Evolutionary conservation across 2,888 invertebrate species (phyloP).

Genomic region (Aporophyla lueneburgensis): DNA sequence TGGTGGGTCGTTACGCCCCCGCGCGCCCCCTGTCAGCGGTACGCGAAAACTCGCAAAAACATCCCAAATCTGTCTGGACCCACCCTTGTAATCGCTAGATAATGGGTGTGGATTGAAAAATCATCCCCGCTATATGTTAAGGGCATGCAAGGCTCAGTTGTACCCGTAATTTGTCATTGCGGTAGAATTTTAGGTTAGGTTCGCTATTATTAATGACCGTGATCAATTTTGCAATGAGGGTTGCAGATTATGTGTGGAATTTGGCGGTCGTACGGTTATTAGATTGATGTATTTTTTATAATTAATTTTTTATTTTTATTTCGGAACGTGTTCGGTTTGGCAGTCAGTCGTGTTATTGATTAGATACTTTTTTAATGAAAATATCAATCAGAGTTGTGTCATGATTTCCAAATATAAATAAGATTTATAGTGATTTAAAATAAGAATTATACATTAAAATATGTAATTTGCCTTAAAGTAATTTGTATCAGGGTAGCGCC

Average conservation of each 20-base stretch:
- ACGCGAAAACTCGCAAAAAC: constrained; percentile 80
- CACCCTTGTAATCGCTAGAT: constrained; percentile 89
- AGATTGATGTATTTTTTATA: constrained; percentile 22
- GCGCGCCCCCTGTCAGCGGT: constrained; percentile 76
- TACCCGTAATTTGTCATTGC: constrained; percentile 73
- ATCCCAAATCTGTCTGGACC: constrained; percentile 86
- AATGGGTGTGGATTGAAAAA: constrained; percentile 89
- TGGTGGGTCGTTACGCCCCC: constrained; percentile 76
- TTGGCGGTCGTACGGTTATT: constrained; percentile 31
- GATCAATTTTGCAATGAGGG: constrained; percentile 71
- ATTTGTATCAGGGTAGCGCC: too few relatives aligned
- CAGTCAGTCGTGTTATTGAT: neutral
- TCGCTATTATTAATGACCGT: constrained; percentile 71
- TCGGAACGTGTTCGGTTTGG: fast-evolving
- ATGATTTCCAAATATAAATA: too few relatives aligned
- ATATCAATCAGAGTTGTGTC: neutral
- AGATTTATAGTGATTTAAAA: too few relatives aligned
- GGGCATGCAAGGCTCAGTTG: constrained; percentile 74
- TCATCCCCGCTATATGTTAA: constrained; percentile 84
- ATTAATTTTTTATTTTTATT: constrained; percentile 9
- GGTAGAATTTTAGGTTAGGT: constrained; percentile 71
- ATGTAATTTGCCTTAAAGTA: too few relatives aligned
- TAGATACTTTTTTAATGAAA: neutral
- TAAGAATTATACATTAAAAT: too few relatives aligned
- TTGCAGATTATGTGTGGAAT: constrained; percentile 62